Base-by-base conservation (phyloP, 2,113 vertebrate species). In the Heterotis niloticus region DNA sequence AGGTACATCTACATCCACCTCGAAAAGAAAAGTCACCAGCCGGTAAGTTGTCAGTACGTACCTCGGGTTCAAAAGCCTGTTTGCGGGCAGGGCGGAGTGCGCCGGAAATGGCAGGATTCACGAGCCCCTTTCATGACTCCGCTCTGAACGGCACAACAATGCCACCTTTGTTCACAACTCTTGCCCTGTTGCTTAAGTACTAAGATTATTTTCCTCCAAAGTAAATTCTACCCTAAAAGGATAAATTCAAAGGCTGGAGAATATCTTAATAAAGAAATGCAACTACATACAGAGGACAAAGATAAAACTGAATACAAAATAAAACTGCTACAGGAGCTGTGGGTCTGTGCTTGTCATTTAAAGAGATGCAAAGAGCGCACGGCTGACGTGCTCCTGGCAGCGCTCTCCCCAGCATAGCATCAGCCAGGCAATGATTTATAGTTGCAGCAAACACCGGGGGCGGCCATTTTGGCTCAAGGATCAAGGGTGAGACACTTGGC, bases 131-230 rank as follows among this genome's bases (percentile, higher is more conserved):
- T 83, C 86, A 84, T 87, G 84, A 89, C 80, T 79, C 57, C 77
- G 77, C 68, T 82, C 65, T 78, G 83, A 86, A 78, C 24, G 24
- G 78, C 0, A 76, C 81, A 75, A 91, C 88, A 92, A 88, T 86
- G 78, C 70, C 64, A 72, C 67, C 87, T 86, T 90, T 90, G 88
- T 91, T 86, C 82, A 12, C 64, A 56, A 70, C 60, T 77, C 78
- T 44, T 79, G 80, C 78, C 51, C 14, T 62, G 78, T 64, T 79
- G 66, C 77, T 23, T 75, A 81, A 80, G 79, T 54, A 68, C 78
- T 81, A 79, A 85, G 85, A 88, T 88, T 83, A 83, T 79, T 78
- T 87, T 83, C 75, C 59, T 28, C 51, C 4, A 72, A 75, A 73
- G 78, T 65, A 80, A 80, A 79, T 28, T 56, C 67, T 75, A 34